These are phyloP conservation scores for Gallinago stenura DNA, from an alignment of 2,797 vertebrate genomes.

Conservation along the genomic window DNA sequence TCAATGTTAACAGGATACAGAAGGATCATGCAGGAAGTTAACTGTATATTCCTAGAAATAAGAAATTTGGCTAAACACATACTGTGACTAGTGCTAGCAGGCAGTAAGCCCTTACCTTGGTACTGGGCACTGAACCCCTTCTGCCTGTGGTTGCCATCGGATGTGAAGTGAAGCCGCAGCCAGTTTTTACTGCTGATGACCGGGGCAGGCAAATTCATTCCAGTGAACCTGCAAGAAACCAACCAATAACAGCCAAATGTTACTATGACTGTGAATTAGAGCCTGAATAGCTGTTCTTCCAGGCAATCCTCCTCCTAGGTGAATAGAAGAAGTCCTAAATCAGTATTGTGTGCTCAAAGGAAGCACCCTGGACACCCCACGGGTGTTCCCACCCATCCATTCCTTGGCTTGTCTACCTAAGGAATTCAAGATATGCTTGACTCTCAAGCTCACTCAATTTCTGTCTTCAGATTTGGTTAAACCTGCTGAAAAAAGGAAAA, in stretches of 20 bases:
- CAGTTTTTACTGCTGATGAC: conserved; percentile 99
- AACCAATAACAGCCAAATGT: neutral
- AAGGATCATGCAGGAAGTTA: neutral
- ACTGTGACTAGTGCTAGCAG: accelerated
- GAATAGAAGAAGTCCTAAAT: accelerated
- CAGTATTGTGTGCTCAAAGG: accelerated
- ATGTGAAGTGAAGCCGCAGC: conserved; percentile 96
- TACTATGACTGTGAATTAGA: accelerated
- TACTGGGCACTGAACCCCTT: conserved; percentile 97
- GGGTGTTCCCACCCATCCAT: accelerated
- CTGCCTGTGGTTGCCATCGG: conserved; percentile 95
- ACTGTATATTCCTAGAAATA: accelerated
- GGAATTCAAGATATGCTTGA: neutral
- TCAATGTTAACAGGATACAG: accelerated
- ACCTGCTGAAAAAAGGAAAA: neutral
- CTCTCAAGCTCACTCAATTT: neutral
- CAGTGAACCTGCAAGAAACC: conserved; percentile 89
- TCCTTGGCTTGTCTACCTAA: neutral
- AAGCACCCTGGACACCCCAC: accelerated
- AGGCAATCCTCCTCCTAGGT: accelerated
- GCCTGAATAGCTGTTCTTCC: neutral
- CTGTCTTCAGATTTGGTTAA: neutral
- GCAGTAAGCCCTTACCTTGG: conserved; percentile 85
- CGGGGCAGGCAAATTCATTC: conserved; percentile 93
- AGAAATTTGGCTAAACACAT: neutral